A percentile compares a stretch with the other conserved stretches of the same genome.
These are phyloP conservation scores for Cosmopolites sordidus DNA, from an alignment of 2,888 invertebrate genomes.

Conservation along the genomic window DNA sequence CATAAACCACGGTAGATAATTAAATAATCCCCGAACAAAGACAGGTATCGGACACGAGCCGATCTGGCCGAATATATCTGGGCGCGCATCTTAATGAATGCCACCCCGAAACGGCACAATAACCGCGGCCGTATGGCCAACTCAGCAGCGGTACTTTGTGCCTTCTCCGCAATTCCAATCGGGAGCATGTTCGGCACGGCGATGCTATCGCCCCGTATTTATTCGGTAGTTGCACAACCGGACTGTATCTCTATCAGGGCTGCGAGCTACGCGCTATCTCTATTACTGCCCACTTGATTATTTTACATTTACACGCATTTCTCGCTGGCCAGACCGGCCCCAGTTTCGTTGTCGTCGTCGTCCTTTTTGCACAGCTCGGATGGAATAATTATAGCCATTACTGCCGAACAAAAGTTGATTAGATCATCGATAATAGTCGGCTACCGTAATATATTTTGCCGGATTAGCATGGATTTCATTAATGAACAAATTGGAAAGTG, in stretches of 20 bases:
- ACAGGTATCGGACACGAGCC: slow-evolving; percentile 1
- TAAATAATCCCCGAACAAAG: slow-evolving; percentile 3
- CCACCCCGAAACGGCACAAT: slow-evolving; percentile 26
- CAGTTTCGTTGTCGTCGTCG: slow-evolving; percentile 22
- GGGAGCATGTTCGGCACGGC: slow-evolving; percentile 46
- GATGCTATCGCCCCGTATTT: slow-evolving; percentile 48
- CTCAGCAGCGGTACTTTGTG: slow-evolving; percentile 34
- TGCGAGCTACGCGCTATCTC: slow-evolving; percentile 46
- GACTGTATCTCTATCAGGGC: slow-evolving; percentile 46
- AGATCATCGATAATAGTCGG: slow-evolving; percentile 39
- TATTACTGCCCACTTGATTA: slow-evolving; percentile 47
- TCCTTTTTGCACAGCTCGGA: slow-evolving; percentile 21
- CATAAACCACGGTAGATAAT: background rate
- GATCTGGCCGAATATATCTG: slow-evolving; percentile 15
- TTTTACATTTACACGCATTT: slow-evolving; percentile 49
- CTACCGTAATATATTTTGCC: slow-evolving; percentile 36
- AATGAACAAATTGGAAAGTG: slow-evolving; percentile 33
- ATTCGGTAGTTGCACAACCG: slow-evolving; percentile 48
- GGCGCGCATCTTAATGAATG: slow-evolving; percentile 26
- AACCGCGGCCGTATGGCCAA: slow-evolving; percentile 15
- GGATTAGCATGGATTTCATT: slow-evolving; percentile 35
- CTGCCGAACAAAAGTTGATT: slow-evolving; percentile 39
- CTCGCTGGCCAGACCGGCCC: slow-evolving; percentile 28
- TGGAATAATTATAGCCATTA: slow-evolving; percentile 41
- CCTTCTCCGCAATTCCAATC: slow-evolving; percentile 43